phyloP scores from a whole-genome alignment of 2,888 invertebrate species.

The Pegoplata infirma region DNA sequence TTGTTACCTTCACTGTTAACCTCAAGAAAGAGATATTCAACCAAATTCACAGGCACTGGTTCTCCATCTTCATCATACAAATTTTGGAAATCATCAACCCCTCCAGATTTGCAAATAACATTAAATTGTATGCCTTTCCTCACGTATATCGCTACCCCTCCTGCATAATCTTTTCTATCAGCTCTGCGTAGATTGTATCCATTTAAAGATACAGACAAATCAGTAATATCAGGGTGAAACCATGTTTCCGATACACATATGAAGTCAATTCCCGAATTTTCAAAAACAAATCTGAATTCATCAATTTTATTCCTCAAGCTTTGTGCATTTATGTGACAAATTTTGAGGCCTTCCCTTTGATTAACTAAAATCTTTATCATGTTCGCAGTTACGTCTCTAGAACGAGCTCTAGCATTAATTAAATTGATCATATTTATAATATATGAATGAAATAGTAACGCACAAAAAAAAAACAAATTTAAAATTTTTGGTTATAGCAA shows the following conservation, averaged over 20 bases:
- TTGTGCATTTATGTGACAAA: constrained; percentile 40
- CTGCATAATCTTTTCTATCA: constrained; percentile 24
- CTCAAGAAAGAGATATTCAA: background rate
- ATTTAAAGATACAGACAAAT: background rate
- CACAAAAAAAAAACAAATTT: background rate
- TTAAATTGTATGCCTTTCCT: too few species aligned
- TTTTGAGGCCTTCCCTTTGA: constrained; percentile 20
- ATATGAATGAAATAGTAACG: background rate
- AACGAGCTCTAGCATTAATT: background rate
- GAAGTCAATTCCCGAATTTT: constrained; percentile 10
- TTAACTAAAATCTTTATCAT: constrained; percentile 19
- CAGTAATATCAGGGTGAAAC: constrained; percentile 4
- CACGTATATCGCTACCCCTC: constrained; percentile 6
- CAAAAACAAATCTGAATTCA: constrained; percentile 31
- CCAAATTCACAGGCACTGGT: too few species aligned
- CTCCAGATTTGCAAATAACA: too few species aligned
- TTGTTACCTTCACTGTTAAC: too few species aligned
- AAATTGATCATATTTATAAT: background rate
- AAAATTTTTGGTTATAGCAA: background rate
- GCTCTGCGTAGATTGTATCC: constrained; percentile 18
- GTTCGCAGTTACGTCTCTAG: background rate
- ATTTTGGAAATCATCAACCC: too few species aligned
- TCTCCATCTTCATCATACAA: too few species aligned
- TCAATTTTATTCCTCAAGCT: too few species aligned
- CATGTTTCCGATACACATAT: constrained; percentile 46